phyloP scores from a whole-genome alignment of 1,140 invertebrate genomes.

The Drosophila persimilis region DNA sequence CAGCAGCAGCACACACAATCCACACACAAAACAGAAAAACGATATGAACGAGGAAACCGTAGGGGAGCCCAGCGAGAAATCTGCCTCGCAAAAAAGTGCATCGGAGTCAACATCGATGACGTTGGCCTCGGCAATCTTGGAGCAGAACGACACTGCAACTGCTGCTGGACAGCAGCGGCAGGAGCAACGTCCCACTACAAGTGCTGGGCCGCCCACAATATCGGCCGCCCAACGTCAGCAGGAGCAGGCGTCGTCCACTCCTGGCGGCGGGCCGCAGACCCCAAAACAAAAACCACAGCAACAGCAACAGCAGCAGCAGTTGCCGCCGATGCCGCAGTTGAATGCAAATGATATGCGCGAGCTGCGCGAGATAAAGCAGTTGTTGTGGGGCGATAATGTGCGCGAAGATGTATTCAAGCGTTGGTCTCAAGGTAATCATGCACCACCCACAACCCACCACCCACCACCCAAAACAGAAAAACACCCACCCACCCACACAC shows the following conservation, averaged over 20 bases:
- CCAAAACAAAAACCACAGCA: constrained; percentile 2
- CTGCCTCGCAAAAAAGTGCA: constrained; percentile 69
- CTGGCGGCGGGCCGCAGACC: not conserved
- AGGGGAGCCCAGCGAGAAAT: constrained; percentile 62
- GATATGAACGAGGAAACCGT: constrained; percentile 62
- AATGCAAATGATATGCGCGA: constrained; percentile 83
- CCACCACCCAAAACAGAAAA: not conserved
- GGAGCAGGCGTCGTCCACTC: constrained; percentile 18
- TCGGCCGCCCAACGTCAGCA: constrained; percentile 25
- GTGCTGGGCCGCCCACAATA: not conserved
- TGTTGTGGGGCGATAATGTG: constrained; percentile 92
- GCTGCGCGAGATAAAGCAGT: constrained; percentile 87
- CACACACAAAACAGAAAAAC: constrained; percentile 21
- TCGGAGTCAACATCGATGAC: constrained; percentile 57
- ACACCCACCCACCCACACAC: too few relatives aligned
- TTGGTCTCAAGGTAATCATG: constrained; percentile 92
- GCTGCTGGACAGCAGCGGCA: constrained; percentile 23
- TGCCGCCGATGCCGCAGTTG: constrained; percentile 18
- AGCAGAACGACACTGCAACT: constrained; percentile 43
- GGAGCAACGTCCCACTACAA: constrained; percentile 7
- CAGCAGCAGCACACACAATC: constrained; percentile 4
- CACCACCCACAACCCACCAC: constrained; percentile 1
- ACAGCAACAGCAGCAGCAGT: constrained; percentile 36
- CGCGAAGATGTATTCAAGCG: constrained; percentile 93
- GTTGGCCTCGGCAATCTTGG: constrained; percentile 69